Evolutionary conservation across 2,797 vertebrate genomes (phyloP), one percentile per base, ranked within the genome.

Genomic region (Acrossocheilus wenchowensis): DNA sequence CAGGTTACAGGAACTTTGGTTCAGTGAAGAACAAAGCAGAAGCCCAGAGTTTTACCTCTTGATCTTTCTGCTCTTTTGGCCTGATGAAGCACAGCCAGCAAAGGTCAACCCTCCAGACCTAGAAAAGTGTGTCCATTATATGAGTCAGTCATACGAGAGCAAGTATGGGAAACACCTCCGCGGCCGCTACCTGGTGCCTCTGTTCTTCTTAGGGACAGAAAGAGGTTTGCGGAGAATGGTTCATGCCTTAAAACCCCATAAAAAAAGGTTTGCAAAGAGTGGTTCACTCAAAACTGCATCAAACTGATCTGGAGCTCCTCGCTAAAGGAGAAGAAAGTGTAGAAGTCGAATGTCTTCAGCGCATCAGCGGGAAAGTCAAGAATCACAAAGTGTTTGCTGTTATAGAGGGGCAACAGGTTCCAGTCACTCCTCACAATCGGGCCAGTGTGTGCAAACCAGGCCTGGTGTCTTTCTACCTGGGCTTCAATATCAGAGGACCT

Each of bases 31-130:
- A n/a, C n/a, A n/a, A n/a, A n/a, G n/a, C n/a, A 73, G 43, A 73
- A 5, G n/a, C 23, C 41, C 71, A 2, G 71, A 73, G 71, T 73
- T 73, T 45, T 73, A 73, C 41, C 41, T 73, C 23, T 48, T 73
- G 71, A n/a, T 26, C n/a, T 6, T 73, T 73, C 12, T 84, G n/a
- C 57, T 86, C 69, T 86, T 89, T 71, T 81, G 82, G 85, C 41
- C 39, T 43, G 52, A 39, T 60, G 34, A 64, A 15, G 68, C 3
- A 8, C 12, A 52, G 17, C 5, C 12, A 17, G 14, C 21, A 26
- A 45, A n/a, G n/a, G n/a, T n/a, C n/a, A n/a, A 15, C 10, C 45
- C 41, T 43, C 78, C 34, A 23, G 1, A 82, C 8, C 26, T 68
- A 6, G 19, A 66, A 30, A 6, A 50, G 0, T 26, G 30, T n/a